phyloP scores from a whole-genome alignment of 2,797 vertebrate genomes.

The Sebastes matsubarae region DNA sequence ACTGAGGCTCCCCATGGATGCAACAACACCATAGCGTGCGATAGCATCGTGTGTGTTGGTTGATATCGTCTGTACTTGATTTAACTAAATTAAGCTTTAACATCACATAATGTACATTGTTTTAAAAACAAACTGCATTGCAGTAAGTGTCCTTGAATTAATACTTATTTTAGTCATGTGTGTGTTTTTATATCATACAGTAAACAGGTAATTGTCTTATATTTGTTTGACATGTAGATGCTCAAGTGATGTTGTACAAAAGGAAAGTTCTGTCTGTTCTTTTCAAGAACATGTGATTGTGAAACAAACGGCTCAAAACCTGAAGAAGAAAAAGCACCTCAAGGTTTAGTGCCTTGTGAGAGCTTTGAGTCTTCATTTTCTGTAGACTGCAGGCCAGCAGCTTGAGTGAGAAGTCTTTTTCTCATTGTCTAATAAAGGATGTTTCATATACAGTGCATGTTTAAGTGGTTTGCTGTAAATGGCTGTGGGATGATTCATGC shows the following conservation, averaged over 20 bases:
- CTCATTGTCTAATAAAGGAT: conserved; percentile 44
- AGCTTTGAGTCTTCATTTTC: not conserved
- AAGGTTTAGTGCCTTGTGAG: not conserved
- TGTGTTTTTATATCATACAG: conserved; percentile 26
- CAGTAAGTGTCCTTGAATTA: not conserved
- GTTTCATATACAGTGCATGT: not conserved
- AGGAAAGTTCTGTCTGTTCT: not conserved
- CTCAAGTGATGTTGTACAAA: conserved; percentile 8
- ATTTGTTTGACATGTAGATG: conserved; percentile 15
- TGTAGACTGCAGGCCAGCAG: not conserved
- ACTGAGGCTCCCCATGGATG: not conserved
- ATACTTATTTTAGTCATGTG: not conserved
- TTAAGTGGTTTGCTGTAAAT: not conserved
- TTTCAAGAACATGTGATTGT: not conserved
- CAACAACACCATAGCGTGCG: not conserved
- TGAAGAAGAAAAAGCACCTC: not conserved
- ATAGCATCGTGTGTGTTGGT: not conserved
- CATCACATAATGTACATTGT: not conserved
- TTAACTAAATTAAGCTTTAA: not conserved
- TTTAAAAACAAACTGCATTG: not conserved
- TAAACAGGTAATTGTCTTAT: conserved; percentile 16
- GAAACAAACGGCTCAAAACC: not conserved
- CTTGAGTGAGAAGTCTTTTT: not conserved
- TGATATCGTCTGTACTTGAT: not conserved
- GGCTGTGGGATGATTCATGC: not conserved